phyloP scores from a whole-genome alignment of 2,113 vertebrate genomes.

The Hippocampus guttulatus region DNA sequence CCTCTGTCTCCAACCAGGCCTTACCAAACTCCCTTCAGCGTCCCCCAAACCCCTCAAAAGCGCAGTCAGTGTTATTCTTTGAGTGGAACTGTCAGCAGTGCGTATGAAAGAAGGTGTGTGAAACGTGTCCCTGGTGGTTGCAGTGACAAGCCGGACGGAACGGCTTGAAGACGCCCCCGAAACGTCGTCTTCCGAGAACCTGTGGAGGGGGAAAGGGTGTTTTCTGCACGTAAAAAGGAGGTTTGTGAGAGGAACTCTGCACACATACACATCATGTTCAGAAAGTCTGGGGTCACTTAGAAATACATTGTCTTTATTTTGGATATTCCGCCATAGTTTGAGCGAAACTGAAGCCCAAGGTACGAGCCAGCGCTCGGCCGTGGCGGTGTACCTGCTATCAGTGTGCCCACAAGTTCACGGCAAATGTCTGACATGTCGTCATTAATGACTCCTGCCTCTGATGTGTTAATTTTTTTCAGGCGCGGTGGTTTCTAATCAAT shows the following conservation, averaged over 20 bases:
- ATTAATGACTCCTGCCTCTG: too few relatives aligned
- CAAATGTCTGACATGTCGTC: too few relatives aligned
- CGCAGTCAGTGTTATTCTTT: constrained; percentile 42
- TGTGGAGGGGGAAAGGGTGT: constrained; percentile 45
- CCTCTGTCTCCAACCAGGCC: constrained; percentile 23
- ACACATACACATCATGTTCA: constrained; percentile 6
- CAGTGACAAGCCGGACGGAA: constrained; percentile 39
- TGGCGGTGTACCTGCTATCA: too few relatives aligned
- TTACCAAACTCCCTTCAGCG: constrained; percentile 25
- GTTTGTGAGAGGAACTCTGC: constrained; percentile 57
- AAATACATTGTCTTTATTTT: background rate
- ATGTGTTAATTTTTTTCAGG: too few relatives aligned
- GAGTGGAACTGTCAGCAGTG: constrained; percentile 52
- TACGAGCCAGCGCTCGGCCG: too few relatives aligned
- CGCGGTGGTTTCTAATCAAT: too few relatives aligned
- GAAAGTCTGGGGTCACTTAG: background rate
- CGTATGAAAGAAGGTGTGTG: constrained; percentile 53
- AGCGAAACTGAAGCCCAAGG: too few relatives aligned
- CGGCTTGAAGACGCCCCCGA: constrained; percentile 24
- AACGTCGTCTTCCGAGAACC: constrained; percentile 39
- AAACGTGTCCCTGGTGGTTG: constrained; percentile 62
- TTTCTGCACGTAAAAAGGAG: constrained; percentile 57
- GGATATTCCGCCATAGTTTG: too few relatives aligned
- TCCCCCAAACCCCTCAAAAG: background rate
- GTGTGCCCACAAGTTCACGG: too few relatives aligned